Percentiles rank a stretch among this genome's conserved stretches.
Conservation (phyloP, 2,797 vertebrate species). For the Hirundo rustica region DNA sequence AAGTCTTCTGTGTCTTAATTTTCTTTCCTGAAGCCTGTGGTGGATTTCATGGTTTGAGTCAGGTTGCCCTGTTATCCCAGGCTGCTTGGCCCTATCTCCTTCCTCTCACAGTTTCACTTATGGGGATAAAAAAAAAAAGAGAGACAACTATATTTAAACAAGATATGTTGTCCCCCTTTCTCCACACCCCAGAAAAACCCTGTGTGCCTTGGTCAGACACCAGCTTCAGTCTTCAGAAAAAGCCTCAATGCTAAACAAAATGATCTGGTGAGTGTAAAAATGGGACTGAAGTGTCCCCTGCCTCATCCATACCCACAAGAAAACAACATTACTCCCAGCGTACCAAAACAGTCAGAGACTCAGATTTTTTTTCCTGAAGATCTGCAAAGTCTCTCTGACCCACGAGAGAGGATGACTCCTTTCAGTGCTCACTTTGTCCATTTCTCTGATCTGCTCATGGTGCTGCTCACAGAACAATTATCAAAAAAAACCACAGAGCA, state of each 20-base stretch:
- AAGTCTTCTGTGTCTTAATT: background rate
- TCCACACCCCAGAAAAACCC: background rate
- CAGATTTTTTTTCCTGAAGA: background rate
- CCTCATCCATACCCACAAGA: background rate
- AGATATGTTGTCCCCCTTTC: accelerated
- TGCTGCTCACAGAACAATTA: background rate
- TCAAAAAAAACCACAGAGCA: background rate
- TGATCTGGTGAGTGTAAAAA: background rate
- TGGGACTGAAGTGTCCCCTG: background rate
- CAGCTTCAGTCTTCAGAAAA: background rate
- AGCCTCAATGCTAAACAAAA: background rate
- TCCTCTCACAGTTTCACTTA: background rate
- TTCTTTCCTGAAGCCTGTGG: background rate
- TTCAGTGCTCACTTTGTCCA: background rate
- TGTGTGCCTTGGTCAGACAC: background rate
- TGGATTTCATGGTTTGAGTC: background rate
- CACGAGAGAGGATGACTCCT: background rate
- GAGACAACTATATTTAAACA: background rate
- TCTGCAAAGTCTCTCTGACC: background rate
- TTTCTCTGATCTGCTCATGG: background rate
- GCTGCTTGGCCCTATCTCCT: background rate
- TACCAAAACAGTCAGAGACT: background rate
- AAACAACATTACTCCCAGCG: background rate
- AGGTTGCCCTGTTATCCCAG: background rate
- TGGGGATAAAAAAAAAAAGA: background rate